Conservation (phyloP, 2,797 vertebrate genomes). For the Poecilia gillii region DNA sequence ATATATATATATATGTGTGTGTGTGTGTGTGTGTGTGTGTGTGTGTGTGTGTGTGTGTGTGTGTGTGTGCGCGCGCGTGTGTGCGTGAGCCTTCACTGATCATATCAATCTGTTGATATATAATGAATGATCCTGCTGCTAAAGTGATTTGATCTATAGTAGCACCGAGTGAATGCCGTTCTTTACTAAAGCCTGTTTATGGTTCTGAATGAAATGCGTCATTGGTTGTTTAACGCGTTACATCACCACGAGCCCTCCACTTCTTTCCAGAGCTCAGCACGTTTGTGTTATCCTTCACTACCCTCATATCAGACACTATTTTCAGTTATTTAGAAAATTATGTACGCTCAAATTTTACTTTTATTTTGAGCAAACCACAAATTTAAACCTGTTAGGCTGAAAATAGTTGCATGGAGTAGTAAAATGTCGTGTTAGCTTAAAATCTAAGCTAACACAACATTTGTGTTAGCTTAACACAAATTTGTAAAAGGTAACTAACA, state of each 20-base stretch:
- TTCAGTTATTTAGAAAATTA: neutral
- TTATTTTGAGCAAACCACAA: neutral
- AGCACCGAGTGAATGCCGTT: neutral
- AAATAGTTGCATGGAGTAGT: neutral
- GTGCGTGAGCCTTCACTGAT: neutral
- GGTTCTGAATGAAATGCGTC: slow-evolving; percentile 51
- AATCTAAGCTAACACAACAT: neutral
- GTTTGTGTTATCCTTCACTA: neutral
- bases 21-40: too few relatives aligned
- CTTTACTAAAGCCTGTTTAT: neutral
- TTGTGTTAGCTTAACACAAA: too few relatives aligned
- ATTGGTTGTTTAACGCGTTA: slow-evolving; percentile 18
- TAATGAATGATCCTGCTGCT: neutral
- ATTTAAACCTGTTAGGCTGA: neutral
- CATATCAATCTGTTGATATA: neutral
- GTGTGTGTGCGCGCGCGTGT: too few relatives aligned
- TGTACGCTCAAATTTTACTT: neutral
- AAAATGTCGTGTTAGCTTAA: neutral
- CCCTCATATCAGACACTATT: neutral
- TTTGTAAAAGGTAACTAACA: neutral
- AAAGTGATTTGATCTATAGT: neutral
- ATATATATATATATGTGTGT: too few relatives aligned
- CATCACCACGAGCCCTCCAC: slow-evolving; percentile 51
- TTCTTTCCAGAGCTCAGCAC: neutral
- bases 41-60: too few relatives aligned